Conservation (phyloP, 2,888 invertebrate species). For the Drosophila lutescens region DNA sequence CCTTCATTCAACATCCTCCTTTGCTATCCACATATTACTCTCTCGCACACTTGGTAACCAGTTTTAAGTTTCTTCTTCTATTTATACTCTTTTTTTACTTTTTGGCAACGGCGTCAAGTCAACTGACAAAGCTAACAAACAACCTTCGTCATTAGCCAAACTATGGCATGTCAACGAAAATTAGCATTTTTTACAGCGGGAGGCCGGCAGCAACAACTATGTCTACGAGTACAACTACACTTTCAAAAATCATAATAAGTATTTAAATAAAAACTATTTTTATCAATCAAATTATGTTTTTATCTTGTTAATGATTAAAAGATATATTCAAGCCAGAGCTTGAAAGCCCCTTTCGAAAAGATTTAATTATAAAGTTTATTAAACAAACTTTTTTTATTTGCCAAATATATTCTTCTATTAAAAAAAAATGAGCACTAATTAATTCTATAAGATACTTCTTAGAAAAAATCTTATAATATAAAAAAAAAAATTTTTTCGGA, state of each 20-base stretch:
- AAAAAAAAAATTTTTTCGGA: too few relatives aligned
- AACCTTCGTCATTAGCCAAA: conserved; percentile 81
- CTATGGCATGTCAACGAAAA: conserved; percentile 81
- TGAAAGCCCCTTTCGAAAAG: too few relatives aligned
- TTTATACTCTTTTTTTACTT: conserved; percentile 16
- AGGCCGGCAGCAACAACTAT: conserved; percentile 33
- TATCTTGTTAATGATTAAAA: too few relatives aligned
- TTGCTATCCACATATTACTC: conserved; percentile 12
- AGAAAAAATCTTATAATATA: too few relatives aligned
- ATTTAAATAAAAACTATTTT: too few relatives aligned
- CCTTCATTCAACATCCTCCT: conserved; percentile 4
- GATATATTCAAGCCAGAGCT: too few relatives aligned
- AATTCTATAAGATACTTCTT: too few relatives aligned
- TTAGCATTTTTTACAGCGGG: conserved; percentile 75
- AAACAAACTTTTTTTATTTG: too few relatives aligned
- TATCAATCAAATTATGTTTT: too few relatives aligned
- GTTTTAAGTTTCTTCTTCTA: conserved; percentile 52
- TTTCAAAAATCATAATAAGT: conserved; percentile 1
- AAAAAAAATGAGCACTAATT: too few relatives aligned
- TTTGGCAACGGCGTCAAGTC: conserved; percentile 61
- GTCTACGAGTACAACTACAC: conserved; percentile 32
- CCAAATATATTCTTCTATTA: too few relatives aligned
- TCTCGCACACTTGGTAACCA: conserved; percentile 58
- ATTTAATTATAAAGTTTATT: too few relatives aligned
- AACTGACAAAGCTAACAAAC: conserved; percentile 79